phyloP scores from a whole-genome alignment of 2,797 vertebrate species.

The Phoebastria nigripes region DNA sequence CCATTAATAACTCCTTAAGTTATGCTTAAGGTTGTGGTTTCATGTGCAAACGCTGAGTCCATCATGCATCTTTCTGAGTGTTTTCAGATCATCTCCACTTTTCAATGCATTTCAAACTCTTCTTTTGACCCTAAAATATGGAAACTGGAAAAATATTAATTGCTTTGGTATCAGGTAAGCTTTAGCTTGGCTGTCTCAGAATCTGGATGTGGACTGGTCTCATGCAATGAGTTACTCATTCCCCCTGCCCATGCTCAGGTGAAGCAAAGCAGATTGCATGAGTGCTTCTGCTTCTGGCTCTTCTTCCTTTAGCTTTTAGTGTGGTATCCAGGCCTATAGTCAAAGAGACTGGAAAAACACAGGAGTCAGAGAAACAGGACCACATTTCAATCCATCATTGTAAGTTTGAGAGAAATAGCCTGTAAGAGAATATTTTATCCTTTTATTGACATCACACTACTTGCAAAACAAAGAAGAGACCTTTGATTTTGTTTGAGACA shows the following conservation, averaged over 20 bases:
- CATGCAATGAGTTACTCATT: neutral
- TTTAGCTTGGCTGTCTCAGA: neutral
- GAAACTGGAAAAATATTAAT: neutral
- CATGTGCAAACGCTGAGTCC: neutral
- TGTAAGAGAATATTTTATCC: neutral
- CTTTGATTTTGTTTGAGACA: neutral
- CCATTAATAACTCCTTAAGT: accelerated
- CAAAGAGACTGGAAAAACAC: neutral
- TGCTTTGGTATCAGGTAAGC: neutral
- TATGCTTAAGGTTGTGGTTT: neutral
- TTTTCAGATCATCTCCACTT: neutral
- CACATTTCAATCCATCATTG: neutral
- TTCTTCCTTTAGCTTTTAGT: neutral
- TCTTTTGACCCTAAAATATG: neutral
- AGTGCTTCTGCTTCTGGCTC: neutral
- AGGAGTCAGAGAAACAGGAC: neutral
- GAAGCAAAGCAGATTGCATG: neutral
- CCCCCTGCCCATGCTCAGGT: accelerated
- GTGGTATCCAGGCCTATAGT: neutral
- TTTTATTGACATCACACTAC: neutral
- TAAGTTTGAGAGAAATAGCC: neutral
- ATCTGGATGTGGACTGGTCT: neutral
- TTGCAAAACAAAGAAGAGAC: neutral
- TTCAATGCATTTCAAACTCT: neutral
- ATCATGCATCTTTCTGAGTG: neutral